These are phyloP conservation scores for Dexiosoma caninum DNA, from an alignment of 2,888 invertebrate species.

Conservation along the genomic window DNA sequence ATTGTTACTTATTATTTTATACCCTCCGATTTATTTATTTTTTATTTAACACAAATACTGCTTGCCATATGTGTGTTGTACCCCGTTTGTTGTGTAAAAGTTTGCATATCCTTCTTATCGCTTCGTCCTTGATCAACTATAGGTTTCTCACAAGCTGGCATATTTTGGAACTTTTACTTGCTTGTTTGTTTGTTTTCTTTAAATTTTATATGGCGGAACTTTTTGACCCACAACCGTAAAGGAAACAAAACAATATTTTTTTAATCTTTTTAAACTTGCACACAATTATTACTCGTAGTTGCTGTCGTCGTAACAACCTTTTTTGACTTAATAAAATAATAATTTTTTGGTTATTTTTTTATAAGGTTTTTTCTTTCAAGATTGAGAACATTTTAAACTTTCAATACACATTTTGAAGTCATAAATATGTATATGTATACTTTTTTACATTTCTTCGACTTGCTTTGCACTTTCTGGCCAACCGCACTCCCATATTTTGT, in stretches of 20 bases:
- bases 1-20: too few species aligned
- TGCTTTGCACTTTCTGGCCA: not conserved
- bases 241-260: not conserved
- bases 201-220: not conserved
- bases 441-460: not conserved
- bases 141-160: not conserved
- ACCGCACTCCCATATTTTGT: not conserved
- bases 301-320: not conserved
- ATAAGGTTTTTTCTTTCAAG: not conserved
- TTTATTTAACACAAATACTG: too few species aligned
- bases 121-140: not conserved
- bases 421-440: slow-evolving; percentile 44
- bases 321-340: not conserved
- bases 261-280: not conserved
- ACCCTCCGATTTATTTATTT: too few species aligned
- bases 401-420: slow-evolving; percentile 54
- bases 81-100: too few species aligned
- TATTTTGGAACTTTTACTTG: not conserved
- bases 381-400: slow-evolving; percentile 46
- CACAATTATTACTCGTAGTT: slow-evolving; percentile 23
- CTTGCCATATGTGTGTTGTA: too few species aligned
- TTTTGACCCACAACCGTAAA: slow-evolving; percentile 54
- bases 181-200: slow-evolving; percentile 3
- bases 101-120: not conserved
- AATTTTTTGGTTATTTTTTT: not conserved